Evolutionary conservation across 1,140 invertebrate genomes (phyloP).

Genomic region (Leucophenga varia): DNA sequence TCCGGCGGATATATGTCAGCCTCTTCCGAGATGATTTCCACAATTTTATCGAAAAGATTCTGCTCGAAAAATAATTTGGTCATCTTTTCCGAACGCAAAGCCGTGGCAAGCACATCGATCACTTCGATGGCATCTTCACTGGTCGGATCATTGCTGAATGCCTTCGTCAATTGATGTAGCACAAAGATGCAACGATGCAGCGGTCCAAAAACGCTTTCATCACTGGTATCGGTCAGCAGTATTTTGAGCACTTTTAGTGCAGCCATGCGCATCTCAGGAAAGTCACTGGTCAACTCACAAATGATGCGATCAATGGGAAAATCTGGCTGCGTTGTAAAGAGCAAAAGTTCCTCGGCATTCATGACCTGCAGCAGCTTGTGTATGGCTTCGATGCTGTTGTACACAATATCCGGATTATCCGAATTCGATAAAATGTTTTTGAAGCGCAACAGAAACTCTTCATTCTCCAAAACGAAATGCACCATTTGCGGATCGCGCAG

Average conservation of each 20-base stretch:
- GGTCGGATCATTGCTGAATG: slow-evolving; percentile 27
- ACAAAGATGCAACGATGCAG: slow-evolving; percentile 27
- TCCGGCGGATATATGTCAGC: slow-evolving; percentile 15
- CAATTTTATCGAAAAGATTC: slow-evolving; percentile 41
- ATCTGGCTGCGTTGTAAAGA: slow-evolving; percentile 25
- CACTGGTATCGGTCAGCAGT: slow-evolving; percentile 31
- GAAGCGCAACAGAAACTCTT: slow-evolving; percentile 35
- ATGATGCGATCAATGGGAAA: slow-evolving; percentile 43
- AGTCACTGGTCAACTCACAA: slow-evolving; percentile 42
- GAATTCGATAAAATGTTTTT: slow-evolving; percentile 24
- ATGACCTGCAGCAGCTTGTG: slow-evolving; percentile 33
- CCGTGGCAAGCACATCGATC: slow-evolving; percentile 40
- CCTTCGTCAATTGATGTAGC: slow-evolving; percentile 37
- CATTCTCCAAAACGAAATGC: slow-evolving; percentile 19
- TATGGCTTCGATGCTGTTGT: slow-evolving; percentile 37
- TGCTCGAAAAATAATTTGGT: slow-evolving; percentile 46
- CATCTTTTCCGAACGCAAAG: slow-evolving; percentile 43
- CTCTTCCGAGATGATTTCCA: slow-evolving; percentile 23
- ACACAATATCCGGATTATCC: slow-evolving; percentile 43
- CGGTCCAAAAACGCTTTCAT: slow-evolving; percentile 27
- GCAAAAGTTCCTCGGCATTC: slow-evolving; percentile 26
- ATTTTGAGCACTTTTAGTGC: slow-evolving; percentile 33
- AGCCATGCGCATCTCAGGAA: slow-evolving; percentile 31
- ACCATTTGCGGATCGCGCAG: slow-evolving; percentile 39
- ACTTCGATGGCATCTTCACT: slow-evolving; percentile 23